Base-by-base conservation (phyloP, 2,797 vertebrate species). In the Pangasius larnaudii region DNA sequence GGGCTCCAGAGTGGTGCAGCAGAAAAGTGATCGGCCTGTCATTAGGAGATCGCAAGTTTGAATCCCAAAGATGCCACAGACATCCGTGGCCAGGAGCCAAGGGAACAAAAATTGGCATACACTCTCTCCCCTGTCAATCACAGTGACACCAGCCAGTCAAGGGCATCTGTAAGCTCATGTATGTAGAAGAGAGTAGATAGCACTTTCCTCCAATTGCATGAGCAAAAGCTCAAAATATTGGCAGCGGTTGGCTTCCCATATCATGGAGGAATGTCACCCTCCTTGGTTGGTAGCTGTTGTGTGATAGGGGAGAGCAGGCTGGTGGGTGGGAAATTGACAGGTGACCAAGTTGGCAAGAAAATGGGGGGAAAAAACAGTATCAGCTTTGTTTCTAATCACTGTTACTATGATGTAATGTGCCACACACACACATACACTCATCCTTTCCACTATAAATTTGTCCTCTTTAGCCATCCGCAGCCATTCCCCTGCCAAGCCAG, bases 401-500 rank as follows among this genome's bases (percentile, higher is more conserved):
- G n/a, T 69, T 27, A 24, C 46, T n/a, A 16, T 82, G 53, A 58
- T 53, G 30, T 82, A 5, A 53, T 63, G 61, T 67, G 42, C 13
- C 18, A 24, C 36, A 58, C 36, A 39, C 18, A 24, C 36, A 58
- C 42, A 42, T 10, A 61, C 10, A 67, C 2, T 69, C 14, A n/a
- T 49, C 46, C 11, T 78, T 78, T 56, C 42, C 33, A 36, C 61
- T 77, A n/a, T 83, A 33, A 61, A 46, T 82, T 2, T 87, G 19
- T 94, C 88, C 89, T 89, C 89, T 89, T 91, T 94, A 99, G 98
- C 98, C 1, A 99, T 99, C 90, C 96, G 98, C 90, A 98, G 97
- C 92, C 98, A 99, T 94, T 99, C 98, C 83, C 99, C 98, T 22
- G 97, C 98, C 92, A 99, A 99, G 92, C 99, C 99, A 1, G 97